Base-by-base conservation (phyloP, 2,888 invertebrate genomes). In the Lithodes maja region DNA sequence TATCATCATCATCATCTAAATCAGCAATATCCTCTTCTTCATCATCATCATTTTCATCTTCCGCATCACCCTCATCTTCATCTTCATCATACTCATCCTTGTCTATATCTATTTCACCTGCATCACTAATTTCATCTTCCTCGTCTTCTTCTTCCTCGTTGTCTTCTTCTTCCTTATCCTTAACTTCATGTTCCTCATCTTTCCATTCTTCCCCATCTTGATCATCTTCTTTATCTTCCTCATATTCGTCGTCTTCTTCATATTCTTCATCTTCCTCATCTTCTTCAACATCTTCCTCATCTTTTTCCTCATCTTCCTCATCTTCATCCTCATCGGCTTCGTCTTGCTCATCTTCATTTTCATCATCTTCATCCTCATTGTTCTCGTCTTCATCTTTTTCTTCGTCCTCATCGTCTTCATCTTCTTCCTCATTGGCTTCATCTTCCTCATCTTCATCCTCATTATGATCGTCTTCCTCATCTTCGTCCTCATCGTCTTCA, bases 181-280 rank as follows among this genome's bases (percentile, higher is more conserved):
- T 61, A n/a, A 5, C 55, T 9, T 55, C 33, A 9, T 53, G 17
- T n/a, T 17, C 49, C 2, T 82, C 68, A 68, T 15, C 82, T 5
- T 54, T 55, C 7, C 17, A 33, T 0, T 75, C 75, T 12, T 75
- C 75, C n/a, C n/a, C 75, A 83, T 93, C 92, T 86, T 93, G 92
- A 82, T 93, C 92, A 86, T 92, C 92, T 74, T 93, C 87, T 33
- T 88, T 83, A 50, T 91, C 92, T 15, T 92, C 91, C 9, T 90
- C 91, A n/a, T 90, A 87, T 15, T 91, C 91, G n/a, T 91, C 89
- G 50, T 89, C 90, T 61, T 75, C 75, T 3, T 74, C 54, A 5
- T 52, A 71, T 15, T 71, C 68, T n/a, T 83, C 74, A 69, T 83
- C 83, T n/a, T 12, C 17, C 15, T 33, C 54, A 33, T 54, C 75